A percentile compares a stretch with the other conserved stretches of the same genome.
These are phyloP conservation scores for Myrmecobius fasciatus DNA, from an alignment of 2,113 vertebrate genomes.

Conservation along the genomic window DNA sequence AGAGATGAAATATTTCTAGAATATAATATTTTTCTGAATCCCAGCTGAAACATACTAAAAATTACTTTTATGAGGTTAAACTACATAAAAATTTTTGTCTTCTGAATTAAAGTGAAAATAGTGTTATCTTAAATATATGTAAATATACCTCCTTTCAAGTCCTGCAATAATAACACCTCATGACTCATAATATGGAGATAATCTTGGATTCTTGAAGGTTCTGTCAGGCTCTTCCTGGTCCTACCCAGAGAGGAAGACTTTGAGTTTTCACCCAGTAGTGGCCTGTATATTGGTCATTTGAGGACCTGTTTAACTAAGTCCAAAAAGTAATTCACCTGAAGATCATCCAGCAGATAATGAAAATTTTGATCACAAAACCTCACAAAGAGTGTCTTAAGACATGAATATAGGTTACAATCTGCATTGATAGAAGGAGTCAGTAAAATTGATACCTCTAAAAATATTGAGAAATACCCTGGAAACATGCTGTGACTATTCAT, in stretches of 20 bases:
- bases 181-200: neutral
- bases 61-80: no score
- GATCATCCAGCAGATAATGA: neutral
- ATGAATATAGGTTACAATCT: neutral
- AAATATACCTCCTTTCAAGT: no score
- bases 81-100: no score
- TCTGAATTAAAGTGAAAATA: no score
- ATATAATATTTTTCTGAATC: no score
- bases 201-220: neutral
- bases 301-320: neutral
- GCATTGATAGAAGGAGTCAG: neutral
- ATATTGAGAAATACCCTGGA: neutral
- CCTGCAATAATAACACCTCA: neutral
- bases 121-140: no score
- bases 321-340: neutral
- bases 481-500: neutral
- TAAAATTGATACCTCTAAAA: neutral
- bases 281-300: neutral
- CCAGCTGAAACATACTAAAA: no score
- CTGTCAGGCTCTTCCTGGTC: neutral
- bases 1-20: no score
- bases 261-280: neutral
- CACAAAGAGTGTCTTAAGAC: neutral
- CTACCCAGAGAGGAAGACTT: neutral
- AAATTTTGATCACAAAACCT: neutral